Base-by-base conservation (phyloP, 2,797 vertebrate species). In the Streptopelia turtur region DNA sequence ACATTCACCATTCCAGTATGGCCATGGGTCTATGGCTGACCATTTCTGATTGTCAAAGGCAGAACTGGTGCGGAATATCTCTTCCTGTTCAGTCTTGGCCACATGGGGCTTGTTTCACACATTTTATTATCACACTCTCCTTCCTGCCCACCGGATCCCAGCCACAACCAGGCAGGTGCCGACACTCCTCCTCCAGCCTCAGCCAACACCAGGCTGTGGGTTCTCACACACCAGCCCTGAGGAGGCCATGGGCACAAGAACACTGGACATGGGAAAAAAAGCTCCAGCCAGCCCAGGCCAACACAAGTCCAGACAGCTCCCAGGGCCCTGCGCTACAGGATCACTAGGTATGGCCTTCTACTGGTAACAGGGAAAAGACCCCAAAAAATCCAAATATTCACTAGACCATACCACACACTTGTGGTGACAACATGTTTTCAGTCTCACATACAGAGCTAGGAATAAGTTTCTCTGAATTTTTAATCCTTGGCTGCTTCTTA, bases 91-190 rank as follows among this genome's bases (percentile, higher is more conserved):
- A 8, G 2, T 15, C 23, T 33, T 18, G 7, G 11, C 10, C 22
- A 17, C 10, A 2, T 0, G 1, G 16, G 8, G 8, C 3, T 9
- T 52, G 2, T 27, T 76, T 12, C 50, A 33, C 20, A 4, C 1
- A 12, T 57, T 64, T 50, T 37, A 30, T 30, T 5, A 28, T 3
- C 41, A 17, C 2, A 13, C 8, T 15, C 31, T 52, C 2, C 30
- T 57, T 41, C 21, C 49, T 16, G 31, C 16, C 23, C 30, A 3
- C 6, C 10, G 45, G n/a, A 63, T 14, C 27, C 47, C 33, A 45
- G n/a, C 28, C 35, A 47, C n/a, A 76, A 68, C 3, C 37, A 52
- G 43, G 65, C 10, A 16, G 49, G 14, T 16, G 11, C 11, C 17
- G 22, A 12, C 10, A 5, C 1, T 0, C 4, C 31, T 63, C 22